phyloP scores from a whole-genome alignment of 2,113 vertebrate species.

The Neolamprologus tretocephalus region DNA sequence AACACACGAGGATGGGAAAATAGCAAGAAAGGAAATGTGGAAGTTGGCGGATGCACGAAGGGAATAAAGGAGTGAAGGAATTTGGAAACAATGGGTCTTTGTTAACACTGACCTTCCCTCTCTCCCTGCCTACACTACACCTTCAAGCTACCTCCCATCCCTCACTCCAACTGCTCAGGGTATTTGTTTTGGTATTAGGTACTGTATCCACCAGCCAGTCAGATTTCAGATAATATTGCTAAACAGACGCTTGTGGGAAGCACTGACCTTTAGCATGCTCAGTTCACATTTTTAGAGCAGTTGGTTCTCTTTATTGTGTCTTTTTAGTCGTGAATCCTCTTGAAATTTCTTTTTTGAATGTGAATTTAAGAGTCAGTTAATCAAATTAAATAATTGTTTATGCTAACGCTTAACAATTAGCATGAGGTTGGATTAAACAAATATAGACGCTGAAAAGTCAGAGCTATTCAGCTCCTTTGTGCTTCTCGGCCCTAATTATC shows the following conservation, averaged over 20 bases:
- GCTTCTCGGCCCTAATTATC: not conserved
- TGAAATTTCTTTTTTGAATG: not conserved
- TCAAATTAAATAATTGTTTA: not conserved
- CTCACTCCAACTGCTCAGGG: not conserved
- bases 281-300: not conserved
- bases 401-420: not conserved
- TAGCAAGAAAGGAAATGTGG: not conserved
- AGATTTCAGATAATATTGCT: not conserved
- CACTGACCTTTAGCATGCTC: not conserved
- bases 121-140: not conserved
- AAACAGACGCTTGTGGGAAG: slow-evolving; percentile 33
- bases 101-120: slow-evolving; percentile 20
- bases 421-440: not conserved
- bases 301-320: not conserved
- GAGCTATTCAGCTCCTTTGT: not conserved
- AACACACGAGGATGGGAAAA: not conserved
- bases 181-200: not conserved
- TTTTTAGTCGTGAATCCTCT: not conserved
- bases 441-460: not conserved
- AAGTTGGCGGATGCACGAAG: not conserved
- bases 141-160: not conserved
- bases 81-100: slow-evolving; percentile 38
- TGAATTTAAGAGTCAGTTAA: not conserved
- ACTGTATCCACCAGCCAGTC: not conserved
- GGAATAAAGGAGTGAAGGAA: not conserved